Conservation (phyloP, 2,888 invertebrate species). For the Xestoiulus laeticollis region DNA sequence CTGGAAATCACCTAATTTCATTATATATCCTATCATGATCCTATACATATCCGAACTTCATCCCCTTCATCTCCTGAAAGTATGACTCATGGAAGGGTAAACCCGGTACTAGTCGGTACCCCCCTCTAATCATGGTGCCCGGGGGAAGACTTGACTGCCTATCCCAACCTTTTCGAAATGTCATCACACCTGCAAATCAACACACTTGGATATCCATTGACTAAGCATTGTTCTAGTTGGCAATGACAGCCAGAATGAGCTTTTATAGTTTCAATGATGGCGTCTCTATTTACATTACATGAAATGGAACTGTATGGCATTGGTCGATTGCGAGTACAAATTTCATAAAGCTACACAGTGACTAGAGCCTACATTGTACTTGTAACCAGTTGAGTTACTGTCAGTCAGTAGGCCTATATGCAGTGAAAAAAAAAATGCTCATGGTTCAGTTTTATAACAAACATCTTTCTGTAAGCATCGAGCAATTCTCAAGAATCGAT, state of each 20-base stretch:
- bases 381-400: no score
- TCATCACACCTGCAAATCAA: slow-evolving; percentile 10
- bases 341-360: no score
- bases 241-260: neutral
- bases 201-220: neutral
- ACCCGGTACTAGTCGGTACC: neutral
- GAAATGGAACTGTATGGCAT: no score
- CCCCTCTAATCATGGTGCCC: neutral
- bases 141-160: neutral
- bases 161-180: neutral
- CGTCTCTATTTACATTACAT: neutral
- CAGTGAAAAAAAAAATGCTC: no score
- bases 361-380: no score
- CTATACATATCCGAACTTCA: neutral
- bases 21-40: no score
- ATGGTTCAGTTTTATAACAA: no score
- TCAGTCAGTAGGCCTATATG: no score
- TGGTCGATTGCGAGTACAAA: no score
- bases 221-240: neutral
- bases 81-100: neutral
- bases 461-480: no score
- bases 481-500: no score
- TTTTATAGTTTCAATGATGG: neutral
- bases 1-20: neutral
- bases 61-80: neutral